phyloP scores from a whole-genome alignment of 2,888 invertebrate genomes.

The Noctua janthina region DNA sequence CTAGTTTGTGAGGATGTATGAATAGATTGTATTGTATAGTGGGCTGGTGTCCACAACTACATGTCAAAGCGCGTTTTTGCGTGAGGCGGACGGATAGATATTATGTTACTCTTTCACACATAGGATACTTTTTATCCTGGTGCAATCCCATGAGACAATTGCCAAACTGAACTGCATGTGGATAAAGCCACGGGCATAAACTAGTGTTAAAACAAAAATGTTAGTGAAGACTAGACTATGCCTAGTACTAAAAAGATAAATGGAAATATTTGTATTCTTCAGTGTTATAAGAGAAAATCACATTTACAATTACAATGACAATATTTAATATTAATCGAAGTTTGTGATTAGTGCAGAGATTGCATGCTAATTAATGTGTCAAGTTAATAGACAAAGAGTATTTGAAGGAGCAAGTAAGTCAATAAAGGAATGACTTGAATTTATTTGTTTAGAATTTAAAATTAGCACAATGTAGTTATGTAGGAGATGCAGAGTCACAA shows the following conservation, averaged over 20 bases:
- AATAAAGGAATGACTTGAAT: not conserved
- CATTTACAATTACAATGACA: conserved; percentile 3
- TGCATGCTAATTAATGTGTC: not conserved
- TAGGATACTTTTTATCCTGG: not conserved
- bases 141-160: not conserved
- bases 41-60: no score
- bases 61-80: no score
- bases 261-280: not conserved
- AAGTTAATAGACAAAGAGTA: not conserved
- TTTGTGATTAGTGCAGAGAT: conserved; percentile 10
- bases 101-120: not conserved
- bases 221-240: not conserved
- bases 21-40: no score
- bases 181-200: not conserved
- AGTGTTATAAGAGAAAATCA: not conserved
- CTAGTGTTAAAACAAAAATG: not conserved
- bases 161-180: no score
- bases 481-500: not conserved
- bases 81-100: no score
- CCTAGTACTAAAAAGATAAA: not conserved
- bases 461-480: not conserved
- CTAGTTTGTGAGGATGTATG: not conserved
- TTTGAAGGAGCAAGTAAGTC: not conserved
- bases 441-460: not conserved
- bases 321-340: not conserved